Base-by-base conservation (phyloP, 2,113 vertebrate genomes). In the Sinocyclocheilus anshuiensis region DNA sequence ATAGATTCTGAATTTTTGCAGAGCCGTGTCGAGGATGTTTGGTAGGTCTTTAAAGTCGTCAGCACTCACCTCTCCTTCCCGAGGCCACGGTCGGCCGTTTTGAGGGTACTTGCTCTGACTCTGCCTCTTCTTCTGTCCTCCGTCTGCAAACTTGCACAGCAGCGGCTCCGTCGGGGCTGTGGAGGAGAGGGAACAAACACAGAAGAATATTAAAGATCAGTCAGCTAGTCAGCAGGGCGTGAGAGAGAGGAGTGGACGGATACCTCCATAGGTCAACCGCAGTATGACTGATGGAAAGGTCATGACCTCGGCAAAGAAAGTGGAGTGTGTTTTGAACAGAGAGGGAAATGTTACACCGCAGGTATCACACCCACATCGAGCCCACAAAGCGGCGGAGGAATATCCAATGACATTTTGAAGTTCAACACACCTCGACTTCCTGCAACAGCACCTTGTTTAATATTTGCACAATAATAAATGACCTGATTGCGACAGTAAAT, bases 101-200 rank as follows among this genome's bases (percentile, higher is more conserved):
- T 98, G 97, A 88, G 97, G 97, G 91, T 99, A 99, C 94, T 99
- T 99, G 93, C 96, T 96, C 95, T 98, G 98, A 94, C 96, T 99
- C 93, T 98, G 97, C 84, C 98, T 93, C 94, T 99, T 99, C 93
- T 99, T 99, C 95, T 99, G 97, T 90, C 98, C 98, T 93, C 98
- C 98, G 84, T 99, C 98, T 91, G 98, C 98, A 92, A 99, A 99
- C 95, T 99, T 99, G 94, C 98, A 99, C 95, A 99, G 95, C 94
- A 99, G 95, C 86, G 98, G 98, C 94, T 99, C 98, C 90, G 95
- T 96, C 87, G 97, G 97, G 90, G 97, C 98, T 99, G 94, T 77
- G 87, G 92, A 94, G 92, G 78, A 84, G 71, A 86, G 20, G 59
- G 50, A 79, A 29, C 39, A 88, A 48, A 86, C 29, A 86, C 16